phyloP scores from a whole-genome alignment of 2,113 vertebrate genomes.

The Brachirus orientalis region DNA sequence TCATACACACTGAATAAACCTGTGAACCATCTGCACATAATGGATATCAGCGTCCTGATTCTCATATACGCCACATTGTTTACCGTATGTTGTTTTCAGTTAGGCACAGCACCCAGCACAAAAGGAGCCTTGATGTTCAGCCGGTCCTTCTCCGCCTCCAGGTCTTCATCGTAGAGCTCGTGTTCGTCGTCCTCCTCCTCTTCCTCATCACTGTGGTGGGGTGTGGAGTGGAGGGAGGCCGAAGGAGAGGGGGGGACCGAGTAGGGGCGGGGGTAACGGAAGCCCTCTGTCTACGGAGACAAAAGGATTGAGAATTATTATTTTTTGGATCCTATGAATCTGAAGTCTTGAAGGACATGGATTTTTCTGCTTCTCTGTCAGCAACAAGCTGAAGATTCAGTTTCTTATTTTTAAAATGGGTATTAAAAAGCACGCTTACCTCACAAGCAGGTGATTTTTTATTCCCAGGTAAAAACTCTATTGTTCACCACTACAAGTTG shows the following conservation, averaged over 20 bases:
- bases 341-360: too few relatives aligned
- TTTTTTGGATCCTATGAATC: too few relatives aligned
- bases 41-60: slow-evolving; percentile 80
- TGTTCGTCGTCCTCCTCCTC: slow-evolving; percentile 84
- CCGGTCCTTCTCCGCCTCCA: slow-evolving; percentile 91
- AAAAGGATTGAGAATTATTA: background rate
- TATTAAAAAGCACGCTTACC: too few relatives aligned
- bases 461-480: too few relatives aligned
- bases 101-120: slow-evolving; percentile 71
- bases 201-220: slow-evolving; percentile 89
- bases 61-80: too few relatives aligned
- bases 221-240: slow-evolving; percentile 89
- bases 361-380: too few relatives aligned
- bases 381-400: too few relatives aligned
- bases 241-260: slow-evolving; percentile 96
- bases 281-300: slow-evolving; percentile 87
- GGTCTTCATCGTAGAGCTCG: slow-evolving; percentile 91
- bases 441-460: too few relatives aligned
- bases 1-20: background rate
- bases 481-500: too few relatives aligned
- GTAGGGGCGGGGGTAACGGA: slow-evolving; percentile 89
- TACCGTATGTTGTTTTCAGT: too few relatives aligned
- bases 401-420: too few relatives aligned
- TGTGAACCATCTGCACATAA: background rate
- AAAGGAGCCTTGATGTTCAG: slow-evolving; percentile 91